phyloP scores from a whole-genome alignment of 2,797 vertebrate genomes.

The Alcedo atthis region DNA sequence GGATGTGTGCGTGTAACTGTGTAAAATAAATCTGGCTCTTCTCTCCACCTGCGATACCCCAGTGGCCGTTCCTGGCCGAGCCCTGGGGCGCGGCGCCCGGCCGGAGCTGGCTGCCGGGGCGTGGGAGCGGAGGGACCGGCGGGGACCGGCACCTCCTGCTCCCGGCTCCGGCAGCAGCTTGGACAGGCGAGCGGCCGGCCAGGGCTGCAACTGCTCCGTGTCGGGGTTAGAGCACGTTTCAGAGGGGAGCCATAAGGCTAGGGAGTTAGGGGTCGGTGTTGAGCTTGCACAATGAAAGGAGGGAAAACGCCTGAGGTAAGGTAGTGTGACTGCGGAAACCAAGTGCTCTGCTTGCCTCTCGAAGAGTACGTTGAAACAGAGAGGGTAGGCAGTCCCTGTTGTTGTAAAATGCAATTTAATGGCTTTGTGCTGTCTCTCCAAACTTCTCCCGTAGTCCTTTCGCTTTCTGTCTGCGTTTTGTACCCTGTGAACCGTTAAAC shows the following conservation, averaged over 20 bases:
- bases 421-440: background rate
- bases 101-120: background rate
- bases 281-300: background rate
- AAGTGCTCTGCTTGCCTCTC: background rate
- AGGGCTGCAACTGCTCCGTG: background rate
- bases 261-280: background rate
- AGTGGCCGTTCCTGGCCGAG: background rate
- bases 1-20: fast-evolving
- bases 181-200: background rate
- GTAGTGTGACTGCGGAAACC: background rate
- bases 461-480: background rate
- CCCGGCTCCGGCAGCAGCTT: background rate
- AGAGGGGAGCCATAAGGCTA: fast-evolving
- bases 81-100: background rate
- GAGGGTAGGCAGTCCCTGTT: background rate
- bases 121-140: background rate
- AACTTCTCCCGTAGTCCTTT: background rate
- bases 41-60: fast-evolving
- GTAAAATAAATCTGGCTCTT: background rate
- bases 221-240: background rate
- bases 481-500: background rate
- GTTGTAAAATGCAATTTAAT: background rate
- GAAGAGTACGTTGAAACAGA: background rate
- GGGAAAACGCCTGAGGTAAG: background rate
- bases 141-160: background rate